Conservation (phyloP, 2,797 vertebrate species). For the Pseudopleuronectes americanus region DNA sequence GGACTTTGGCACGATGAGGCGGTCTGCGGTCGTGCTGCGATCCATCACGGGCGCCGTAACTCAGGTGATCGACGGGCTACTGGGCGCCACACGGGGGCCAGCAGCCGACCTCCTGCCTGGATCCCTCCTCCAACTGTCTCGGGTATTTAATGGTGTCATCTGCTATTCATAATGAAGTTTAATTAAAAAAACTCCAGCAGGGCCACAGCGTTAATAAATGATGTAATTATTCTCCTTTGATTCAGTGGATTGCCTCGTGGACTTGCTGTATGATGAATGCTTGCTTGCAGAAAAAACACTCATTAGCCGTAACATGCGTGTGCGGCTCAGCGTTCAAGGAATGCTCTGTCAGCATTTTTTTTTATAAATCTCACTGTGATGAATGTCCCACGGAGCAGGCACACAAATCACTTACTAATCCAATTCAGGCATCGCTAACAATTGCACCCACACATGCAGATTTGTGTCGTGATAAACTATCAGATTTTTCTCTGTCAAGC, state of each 20-base stretch:
- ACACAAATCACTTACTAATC: not conserved
- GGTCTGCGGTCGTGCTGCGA: constrained; percentile 31
- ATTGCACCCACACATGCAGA: constrained; percentile 10
- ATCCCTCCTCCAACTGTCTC: not conserved
- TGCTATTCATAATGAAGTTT: constrained; percentile 15
- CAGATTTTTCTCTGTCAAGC: constrained; percentile 15
- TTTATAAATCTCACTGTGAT: too few species aligned
- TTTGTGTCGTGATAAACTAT: constrained; percentile 2
- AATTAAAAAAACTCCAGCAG: constrained; percentile 9
- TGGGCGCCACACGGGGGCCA: constrained; percentile 27
- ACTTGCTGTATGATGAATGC: constrained; percentile 9
- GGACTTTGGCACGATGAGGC: constrained; percentile 41
- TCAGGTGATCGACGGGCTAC: constrained; percentile 50
- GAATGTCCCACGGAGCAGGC: constrained; percentile 6
- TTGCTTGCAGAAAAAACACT: constrained; percentile 21
- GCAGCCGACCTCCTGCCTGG: too few species aligned
- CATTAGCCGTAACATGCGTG: too few species aligned
- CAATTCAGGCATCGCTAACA: not conserved
- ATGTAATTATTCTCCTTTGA: constrained; percentile 20
- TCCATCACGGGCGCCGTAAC: constrained; percentile 58
- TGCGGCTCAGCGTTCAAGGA: too few species aligned
- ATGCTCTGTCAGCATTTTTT: too few species aligned
- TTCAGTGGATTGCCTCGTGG: constrained; percentile 20
- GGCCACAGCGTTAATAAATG: constrained; percentile 4
- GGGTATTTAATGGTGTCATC: constrained; percentile 38